phyloP scores from a whole-genome alignment of 2,888 invertebrate species.

The Rhimphoctona megacephalus region DNA sequence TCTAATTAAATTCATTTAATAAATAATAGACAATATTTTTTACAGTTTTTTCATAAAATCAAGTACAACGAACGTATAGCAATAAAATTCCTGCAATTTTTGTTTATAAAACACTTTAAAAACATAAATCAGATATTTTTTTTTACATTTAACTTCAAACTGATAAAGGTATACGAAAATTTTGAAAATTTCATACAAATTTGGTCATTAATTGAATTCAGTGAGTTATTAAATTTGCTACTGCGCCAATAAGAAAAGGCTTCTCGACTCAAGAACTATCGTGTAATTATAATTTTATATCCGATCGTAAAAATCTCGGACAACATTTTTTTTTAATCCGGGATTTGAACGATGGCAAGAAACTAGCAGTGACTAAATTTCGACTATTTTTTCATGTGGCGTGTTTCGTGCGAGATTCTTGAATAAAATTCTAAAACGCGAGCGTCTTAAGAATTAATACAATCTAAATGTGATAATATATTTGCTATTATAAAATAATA shows the following conservation, averaged over 20 bases:
- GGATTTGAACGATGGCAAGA: not conserved
- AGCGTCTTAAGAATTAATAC: constrained; percentile 83
- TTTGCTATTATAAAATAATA: constrained; percentile 81
- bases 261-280: not conserved
- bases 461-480: constrained; percentile 85
- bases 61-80: not conserved
- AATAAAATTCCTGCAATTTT: not conserved
- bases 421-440: constrained; percentile 64
- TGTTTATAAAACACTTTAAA: not conserved
- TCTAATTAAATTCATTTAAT: not conserved
- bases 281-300: too few species aligned
- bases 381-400: constrained; percentile 60
- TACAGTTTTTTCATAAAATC: not conserved
- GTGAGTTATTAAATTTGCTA: not conserved
- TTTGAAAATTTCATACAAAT: not conserved
- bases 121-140: not conserved
- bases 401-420: constrained; percentile 31
- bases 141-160: not conserved
- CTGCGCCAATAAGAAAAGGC: not conserved
- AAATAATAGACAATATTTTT: not conserved
- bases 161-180: not conserved
- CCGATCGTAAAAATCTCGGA: too few species aligned
- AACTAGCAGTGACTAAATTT: constrained; percentile 43
- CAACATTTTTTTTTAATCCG: not conserved
- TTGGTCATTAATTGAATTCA: not conserved